phyloP scores from a whole-genome alignment of 2,888 invertebrate genomes.

The Chrysodeixis includens region DNA sequence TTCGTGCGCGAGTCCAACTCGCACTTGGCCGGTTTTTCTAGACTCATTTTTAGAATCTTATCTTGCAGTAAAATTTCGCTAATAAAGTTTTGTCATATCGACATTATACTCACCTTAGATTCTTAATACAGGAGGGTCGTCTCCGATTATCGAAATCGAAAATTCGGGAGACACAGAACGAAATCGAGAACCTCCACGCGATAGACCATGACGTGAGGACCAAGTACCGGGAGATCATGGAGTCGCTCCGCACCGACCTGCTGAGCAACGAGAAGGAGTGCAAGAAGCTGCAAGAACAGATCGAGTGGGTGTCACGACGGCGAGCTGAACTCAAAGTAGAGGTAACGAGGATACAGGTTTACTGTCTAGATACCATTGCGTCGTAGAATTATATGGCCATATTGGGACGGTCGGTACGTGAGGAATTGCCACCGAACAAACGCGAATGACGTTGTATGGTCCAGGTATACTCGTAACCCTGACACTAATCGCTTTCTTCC shows the following conservation, averaged over 20 bases:
- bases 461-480: too few species aligned
- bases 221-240: conserved; percentile 80
- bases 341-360: conserved; percentile 65
- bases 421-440: too few species aligned
- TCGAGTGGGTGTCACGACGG: conserved; percentile 83
- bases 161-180: conserved; percentile 82
- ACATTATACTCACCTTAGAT: neutral
- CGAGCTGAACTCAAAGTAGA: conserved; percentile 81
- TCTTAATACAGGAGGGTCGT: conserved; percentile 83
- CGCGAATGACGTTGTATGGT: too few species aligned
- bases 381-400: too few species aligned
- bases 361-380: neutral
- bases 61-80: neutral
- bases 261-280: conserved; percentile 80
- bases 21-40: too few species aligned
- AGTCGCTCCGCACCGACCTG: conserved; percentile 76
- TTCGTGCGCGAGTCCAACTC: too few species aligned
- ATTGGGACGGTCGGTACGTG: too few species aligned
- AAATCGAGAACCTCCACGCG: conserved; percentile 82
- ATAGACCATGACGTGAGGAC: conserved; percentile 76
- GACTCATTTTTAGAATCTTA: too few species aligned
- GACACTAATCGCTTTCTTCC: too few species aligned
- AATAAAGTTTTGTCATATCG: neutral
- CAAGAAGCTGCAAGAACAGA: conserved; percentile 82
- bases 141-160: conserved; percentile 82